Conservation (phyloP, 2,888 invertebrate species). For the Trilocha varians region DNA sequence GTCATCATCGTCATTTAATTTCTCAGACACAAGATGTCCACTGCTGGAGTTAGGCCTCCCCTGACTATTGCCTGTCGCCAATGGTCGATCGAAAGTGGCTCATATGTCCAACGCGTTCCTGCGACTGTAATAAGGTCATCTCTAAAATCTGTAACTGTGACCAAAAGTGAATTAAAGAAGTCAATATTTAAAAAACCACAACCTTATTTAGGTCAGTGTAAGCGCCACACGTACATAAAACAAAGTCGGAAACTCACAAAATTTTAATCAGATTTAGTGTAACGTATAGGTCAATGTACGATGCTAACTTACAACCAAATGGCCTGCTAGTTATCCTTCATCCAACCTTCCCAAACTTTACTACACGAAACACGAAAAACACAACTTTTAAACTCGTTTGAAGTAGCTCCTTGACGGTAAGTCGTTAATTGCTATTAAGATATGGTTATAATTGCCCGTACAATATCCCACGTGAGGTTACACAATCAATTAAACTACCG, state of each 20-base stretch:
- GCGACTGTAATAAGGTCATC: too few relatives aligned
- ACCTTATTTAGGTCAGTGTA: too few relatives aligned
- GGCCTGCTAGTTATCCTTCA: neutral
- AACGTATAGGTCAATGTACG: neutral
- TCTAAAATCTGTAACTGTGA: too few relatives aligned
- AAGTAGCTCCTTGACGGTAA: neutral
- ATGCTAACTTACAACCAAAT: neutral
- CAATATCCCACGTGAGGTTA: constrained; percentile 10
- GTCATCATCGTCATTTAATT: too few relatives aligned
- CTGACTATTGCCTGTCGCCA: too few relatives aligned
- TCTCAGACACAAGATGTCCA: too few relatives aligned
- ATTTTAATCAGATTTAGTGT: neutral
- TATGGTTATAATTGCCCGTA: constrained; percentile 5
- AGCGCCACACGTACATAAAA: too few relatives aligned
- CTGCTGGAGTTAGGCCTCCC: too few relatives aligned
- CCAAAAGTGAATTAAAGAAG: too few relatives aligned
- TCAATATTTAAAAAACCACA: too few relatives aligned
- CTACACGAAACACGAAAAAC: neutral
- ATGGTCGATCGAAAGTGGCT: too few relatives aligned
- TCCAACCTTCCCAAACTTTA: neutral
- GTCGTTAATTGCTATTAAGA: constrained; percentile 2
- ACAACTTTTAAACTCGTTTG: neutral
- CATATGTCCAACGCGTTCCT: too few relatives aligned
- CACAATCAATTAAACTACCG: constrained; percentile 11
- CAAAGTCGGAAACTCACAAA: neutral